Base-by-base conservation (phyloP, 2,888 invertebrate genomes). In the Lithophane socia region DNA sequence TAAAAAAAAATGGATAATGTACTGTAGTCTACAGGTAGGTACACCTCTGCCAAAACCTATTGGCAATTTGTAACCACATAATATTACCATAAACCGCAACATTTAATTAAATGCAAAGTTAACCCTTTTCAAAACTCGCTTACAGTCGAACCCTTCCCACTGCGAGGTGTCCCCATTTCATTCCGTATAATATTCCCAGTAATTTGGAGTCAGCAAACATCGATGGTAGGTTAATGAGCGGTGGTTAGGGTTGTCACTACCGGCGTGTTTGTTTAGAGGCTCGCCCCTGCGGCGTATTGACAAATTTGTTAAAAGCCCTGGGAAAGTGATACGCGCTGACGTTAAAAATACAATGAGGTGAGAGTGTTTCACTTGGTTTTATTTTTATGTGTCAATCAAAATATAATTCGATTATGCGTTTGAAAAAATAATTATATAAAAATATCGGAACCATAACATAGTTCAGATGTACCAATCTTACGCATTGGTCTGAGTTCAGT, bases 271-370 rank as follows among this genome's bases (percentile, higher is more conserved):
- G 79, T n/a, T 69, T 58, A 79, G 66, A 54, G 79, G 70, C 69
- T 71, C 73, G 77, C 70, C 87, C 84, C 60, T 63, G 44, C 18
- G 60, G 71, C 44, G 44, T 88, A 79, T 87, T 84, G 77, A 84
- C 87, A 88, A 87, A 81, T 84, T 85, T 75, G 88, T 82, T 88
- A 86, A 88, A 88, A 88, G 87, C 84, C 24, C 66, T 29, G 29
- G 44, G 70, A 77, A 88, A 79, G 52, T 80, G 87, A 86, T 88
- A 86, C 66, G 67, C 10, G 13, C 12, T 47, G 24, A 37, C 24
- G 61, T 52, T 73, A 79, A 82, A 87, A 83, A 78, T 66, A 60
- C 67, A 81, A 24, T 13, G 61, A 75, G 67, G 65, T 56, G 63
- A 54, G 37, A 47, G 24, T 54, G 52, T 73, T 65, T 83, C 65